Conservation (phyloP, 2,888 invertebrate species). For the Entomobrya proxima region DNA sequence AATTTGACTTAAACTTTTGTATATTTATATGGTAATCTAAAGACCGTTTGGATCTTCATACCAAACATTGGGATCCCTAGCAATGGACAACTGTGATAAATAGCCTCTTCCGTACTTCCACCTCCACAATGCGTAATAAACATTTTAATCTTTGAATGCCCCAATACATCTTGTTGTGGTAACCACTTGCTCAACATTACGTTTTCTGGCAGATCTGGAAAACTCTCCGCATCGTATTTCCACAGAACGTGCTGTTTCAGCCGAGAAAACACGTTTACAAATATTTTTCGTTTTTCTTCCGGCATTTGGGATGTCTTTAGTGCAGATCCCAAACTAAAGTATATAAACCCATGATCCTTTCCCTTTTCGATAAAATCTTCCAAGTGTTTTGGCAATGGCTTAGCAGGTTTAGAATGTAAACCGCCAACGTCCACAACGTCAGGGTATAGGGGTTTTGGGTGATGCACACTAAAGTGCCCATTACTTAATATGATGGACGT, state of each 20-base stretch:
- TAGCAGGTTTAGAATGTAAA: constrained; percentile 75
- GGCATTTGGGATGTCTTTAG: constrained; percentile 77
- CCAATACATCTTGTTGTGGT: constrained; percentile 82
- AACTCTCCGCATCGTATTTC: constrained; percentile 86
- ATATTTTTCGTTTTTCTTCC: constrained; percentile 78
- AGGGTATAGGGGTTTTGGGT: constrained; percentile 74
- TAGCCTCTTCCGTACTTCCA: constrained; percentile 75
- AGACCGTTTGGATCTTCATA: too few species aligned
- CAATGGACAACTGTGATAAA: constrained; percentile 78
- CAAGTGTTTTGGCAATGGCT: constrained; percentile 72
- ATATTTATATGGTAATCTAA: too few species aligned
- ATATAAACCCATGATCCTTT: constrained; percentile 66
- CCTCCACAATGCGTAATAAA: constrained; percentile 85
- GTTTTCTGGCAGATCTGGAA: constrained; percentile 81
- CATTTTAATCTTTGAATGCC: constrained; percentile 80
- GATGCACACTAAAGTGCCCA: constrained; percentile 74
- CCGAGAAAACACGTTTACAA: constrained; percentile 84
- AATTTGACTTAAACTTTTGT: too few species aligned
- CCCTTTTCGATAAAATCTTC: constrained; percentile 66
- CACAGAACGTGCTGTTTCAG: constrained; percentile 89
- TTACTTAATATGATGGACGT: constrained; percentile 75
- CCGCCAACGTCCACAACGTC: constrained; percentile 76
- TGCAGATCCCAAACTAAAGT: constrained; percentile 68
- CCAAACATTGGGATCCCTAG: constrained; percentile 77
- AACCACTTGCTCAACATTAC: constrained; percentile 82